A percentile compares a stretch with the other conserved stretches of the same genome.
phyloP scores from a whole-genome alignment of 1,140 invertebrate genomes.

The Drosophila rufa region DNA sequence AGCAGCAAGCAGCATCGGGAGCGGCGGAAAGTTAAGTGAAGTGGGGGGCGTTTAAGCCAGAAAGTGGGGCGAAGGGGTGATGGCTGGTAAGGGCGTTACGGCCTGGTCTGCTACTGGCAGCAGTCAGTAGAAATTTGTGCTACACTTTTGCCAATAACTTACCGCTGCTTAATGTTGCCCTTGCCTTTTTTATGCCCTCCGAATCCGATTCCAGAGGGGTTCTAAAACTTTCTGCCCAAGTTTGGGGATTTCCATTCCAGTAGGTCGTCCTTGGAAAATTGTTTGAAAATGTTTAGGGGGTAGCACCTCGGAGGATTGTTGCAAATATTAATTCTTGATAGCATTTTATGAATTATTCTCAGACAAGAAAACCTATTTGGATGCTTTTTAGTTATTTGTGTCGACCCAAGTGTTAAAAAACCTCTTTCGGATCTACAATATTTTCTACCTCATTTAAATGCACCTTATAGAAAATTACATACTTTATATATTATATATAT shows the following conservation, averaged over 20 bases:
- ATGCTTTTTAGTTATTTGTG: too few species aligned
- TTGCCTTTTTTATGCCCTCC: conserved; percentile 22
- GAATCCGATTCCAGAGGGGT: neutral
- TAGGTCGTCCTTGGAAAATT: conserved; percentile 6
- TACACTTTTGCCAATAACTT: conserved; percentile 66
- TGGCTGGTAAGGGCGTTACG: neutral
- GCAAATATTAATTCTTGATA: neutral
- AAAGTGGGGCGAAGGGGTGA: conserved; percentile 6
- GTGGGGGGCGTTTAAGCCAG: conserved; percentile 70
- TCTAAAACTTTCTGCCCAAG: conserved; percentile 9
- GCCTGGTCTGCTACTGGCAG: conserved; percentile 58
- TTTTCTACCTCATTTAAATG: too few species aligned
- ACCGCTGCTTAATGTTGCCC: conserved; percentile 53
- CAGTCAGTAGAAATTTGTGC: conserved; percentile 71
- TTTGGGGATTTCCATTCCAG: conserved; percentile 1
- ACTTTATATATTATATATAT: too few species aligned
- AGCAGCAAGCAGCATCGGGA: conserved; percentile 6
- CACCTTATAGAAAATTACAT: too few species aligned
- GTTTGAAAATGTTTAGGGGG: neutral
- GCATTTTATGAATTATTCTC: too few species aligned
- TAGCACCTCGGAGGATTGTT: neutral
- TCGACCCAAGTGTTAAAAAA: too few species aligned
- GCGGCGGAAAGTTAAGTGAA: conserved; percentile 62
- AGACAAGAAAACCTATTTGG: too few species aligned
- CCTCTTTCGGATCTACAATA: too few species aligned